Conservation (phyloP, 2,797 vertebrate species). For the Corythornis leucogaster region DNA sequence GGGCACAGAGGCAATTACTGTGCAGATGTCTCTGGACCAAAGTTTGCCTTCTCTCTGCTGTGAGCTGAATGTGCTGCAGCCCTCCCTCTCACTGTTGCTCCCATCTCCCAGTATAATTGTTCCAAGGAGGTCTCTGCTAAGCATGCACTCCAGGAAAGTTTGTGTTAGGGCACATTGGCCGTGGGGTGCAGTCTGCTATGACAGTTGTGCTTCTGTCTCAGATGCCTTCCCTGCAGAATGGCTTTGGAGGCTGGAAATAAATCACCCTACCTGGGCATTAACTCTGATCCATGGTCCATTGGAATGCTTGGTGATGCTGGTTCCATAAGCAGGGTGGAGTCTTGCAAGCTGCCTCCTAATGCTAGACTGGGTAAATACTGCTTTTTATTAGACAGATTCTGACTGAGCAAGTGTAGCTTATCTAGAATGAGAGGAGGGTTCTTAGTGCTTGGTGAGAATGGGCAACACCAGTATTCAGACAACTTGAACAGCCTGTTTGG, state of each 20-base stretch:
- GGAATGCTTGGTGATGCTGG: not conserved
- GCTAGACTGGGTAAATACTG: not conserved
- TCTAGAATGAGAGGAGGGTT: not conserved
- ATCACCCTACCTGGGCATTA: not conserved
- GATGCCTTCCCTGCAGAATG: not conserved
- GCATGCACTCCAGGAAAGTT: not conserved
- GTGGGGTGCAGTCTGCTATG: not conserved
- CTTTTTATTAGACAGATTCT: not conserved
- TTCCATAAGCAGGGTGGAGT: not conserved
- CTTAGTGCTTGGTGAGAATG: not conserved
- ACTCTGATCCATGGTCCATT: not conserved
- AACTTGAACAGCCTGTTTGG: not conserved
- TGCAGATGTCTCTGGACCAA: fast-evolving
- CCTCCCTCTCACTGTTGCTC: not conserved
- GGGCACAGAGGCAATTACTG: not conserved
- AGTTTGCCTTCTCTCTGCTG: not conserved
- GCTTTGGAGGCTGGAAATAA: not conserved
- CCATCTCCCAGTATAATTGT: not conserved
- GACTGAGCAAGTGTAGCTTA: not conserved
- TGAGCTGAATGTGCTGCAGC: not conserved
- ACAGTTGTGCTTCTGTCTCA: not conserved
- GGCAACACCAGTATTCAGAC: not conserved
- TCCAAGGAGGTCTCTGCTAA: not conserved
- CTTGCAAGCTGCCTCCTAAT: not conserved
- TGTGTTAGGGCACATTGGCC: not conserved